A percentile compares a stretch with the other conserved stretches of the same genome.
Evolutionary conservation across 2,113 vertebrate species (phyloP).

Genomic region (Pteruthius melanotis): DNA sequence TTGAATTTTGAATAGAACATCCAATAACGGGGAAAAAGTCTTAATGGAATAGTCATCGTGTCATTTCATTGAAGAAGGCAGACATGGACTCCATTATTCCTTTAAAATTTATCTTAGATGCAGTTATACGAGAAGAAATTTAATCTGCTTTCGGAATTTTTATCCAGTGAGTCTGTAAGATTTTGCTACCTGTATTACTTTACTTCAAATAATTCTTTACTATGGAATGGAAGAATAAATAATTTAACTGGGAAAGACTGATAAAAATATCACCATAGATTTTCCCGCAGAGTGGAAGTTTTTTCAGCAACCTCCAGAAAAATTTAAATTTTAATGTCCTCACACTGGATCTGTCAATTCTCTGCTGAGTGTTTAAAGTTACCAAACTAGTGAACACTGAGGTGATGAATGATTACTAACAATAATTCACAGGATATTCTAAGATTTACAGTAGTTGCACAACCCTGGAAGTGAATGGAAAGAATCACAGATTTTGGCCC

Average conservation of each 20-base stretch:
- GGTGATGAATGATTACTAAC: neutral
- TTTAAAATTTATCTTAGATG: neutral
- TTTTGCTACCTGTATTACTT: neutral
- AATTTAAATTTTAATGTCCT: neutral
- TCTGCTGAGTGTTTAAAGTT: neutral
- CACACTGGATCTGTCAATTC: neutral
- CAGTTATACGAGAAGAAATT: neutral
- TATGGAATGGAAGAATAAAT: neutral
- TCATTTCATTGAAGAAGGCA: neutral
- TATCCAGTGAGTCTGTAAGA: neutral
- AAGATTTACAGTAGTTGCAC: rapidly evolving
- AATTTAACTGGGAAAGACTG: neutral
- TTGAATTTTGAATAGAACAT: neutral
- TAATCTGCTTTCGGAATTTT: neutral
- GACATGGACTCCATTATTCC: neutral
- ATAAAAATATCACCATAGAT: neutral
- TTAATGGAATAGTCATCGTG: neutral
- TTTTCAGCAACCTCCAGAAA: neutral
- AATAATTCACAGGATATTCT: neutral
- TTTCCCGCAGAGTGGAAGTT: neutral
- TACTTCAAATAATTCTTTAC: neutral
- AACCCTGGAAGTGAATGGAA: neutral
- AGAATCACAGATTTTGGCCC: neutral
- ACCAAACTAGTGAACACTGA: neutral
- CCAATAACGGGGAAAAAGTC: neutral